These are phyloP conservation scores for Trachemys scripta DNA, from an alignment of 2,113 vertebrate genomes.

Conservation along the genomic window DNA sequence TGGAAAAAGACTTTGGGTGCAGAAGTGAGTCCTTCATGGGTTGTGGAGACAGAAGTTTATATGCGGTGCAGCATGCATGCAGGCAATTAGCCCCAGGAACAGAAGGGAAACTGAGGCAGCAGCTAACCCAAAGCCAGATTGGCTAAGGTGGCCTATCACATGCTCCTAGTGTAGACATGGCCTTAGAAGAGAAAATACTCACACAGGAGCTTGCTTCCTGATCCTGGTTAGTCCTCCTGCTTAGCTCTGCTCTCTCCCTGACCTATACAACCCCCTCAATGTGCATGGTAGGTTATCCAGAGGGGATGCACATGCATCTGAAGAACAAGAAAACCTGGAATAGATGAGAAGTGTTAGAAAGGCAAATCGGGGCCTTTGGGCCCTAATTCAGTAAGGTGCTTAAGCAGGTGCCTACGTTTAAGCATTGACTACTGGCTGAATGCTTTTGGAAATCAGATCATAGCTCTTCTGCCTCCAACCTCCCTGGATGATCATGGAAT, in stretches of 20 bases:
- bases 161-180: not conserved
- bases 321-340: not conserved
- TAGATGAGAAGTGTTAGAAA: not conserved
- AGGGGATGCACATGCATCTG: not conserved
- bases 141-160: not conserved
- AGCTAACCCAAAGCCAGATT: not conserved
- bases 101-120: not conserved
- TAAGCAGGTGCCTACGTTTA: constrained; percentile 26
- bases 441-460: constrained; percentile 39
- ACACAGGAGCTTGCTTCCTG: not conserved
- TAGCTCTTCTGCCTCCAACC: constrained; percentile 1
- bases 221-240: constrained; percentile 27
- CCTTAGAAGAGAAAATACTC: not conserved
- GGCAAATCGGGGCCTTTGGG: constrained; percentile 32
- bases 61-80: not conserved
- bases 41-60: not conserved
- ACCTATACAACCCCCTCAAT: rapidly evolving
- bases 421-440: constrained; percentile 48
- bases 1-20: not conserved
- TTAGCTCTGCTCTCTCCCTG: not conserved
- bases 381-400: constrained; percentile 47
- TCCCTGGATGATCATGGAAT: not conserved
- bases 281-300: not conserved
- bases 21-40: not conserved
- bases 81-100: not conserved